Conservation (phyloP, 2,797 vertebrate genomes). For the Leucoraja ocellata region DNA sequence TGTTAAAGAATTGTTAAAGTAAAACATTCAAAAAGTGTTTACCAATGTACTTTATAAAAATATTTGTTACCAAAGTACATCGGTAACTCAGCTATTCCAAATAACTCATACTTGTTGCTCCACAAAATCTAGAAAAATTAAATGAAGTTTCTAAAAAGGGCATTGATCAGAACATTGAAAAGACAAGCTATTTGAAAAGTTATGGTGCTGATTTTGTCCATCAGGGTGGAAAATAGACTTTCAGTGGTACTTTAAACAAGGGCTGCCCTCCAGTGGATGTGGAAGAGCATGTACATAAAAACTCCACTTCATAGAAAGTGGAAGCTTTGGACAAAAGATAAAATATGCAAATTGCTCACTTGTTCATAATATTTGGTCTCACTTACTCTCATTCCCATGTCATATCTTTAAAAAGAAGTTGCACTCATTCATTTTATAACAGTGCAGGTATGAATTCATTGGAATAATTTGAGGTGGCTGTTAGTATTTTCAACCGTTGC, state of each 20-base stretch:
- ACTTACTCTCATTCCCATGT: background rate
- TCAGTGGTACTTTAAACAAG: background rate
- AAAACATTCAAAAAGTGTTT: background rate
- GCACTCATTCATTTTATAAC: background rate
- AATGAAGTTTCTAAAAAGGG: background rate
- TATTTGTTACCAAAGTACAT: background rate
- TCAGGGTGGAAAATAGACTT: background rate
- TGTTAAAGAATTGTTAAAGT: background rate
- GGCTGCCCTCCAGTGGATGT: background rate
- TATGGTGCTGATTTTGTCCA: background rate
- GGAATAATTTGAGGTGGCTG: background rate
- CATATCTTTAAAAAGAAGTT: background rate
- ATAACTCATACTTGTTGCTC: background rate
- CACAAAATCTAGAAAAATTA: background rate
- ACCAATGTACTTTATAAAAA: background rate
- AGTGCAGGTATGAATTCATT: background rate
- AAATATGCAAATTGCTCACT: background rate
- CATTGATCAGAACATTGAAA: background rate
- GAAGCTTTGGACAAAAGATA: background rate
- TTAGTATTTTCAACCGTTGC: slow-evolving; percentile 15
- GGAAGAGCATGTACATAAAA: background rate
- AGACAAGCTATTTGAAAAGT: background rate
- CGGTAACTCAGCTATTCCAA: background rate
- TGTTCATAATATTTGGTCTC: background rate
- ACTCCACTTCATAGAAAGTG: too few species aligned